Evolutionary conservation across 2,113 vertebrate species (phyloP), one percentile per base, ranked within the genome.

Genomic region (Strigops habroptila): DNA sequence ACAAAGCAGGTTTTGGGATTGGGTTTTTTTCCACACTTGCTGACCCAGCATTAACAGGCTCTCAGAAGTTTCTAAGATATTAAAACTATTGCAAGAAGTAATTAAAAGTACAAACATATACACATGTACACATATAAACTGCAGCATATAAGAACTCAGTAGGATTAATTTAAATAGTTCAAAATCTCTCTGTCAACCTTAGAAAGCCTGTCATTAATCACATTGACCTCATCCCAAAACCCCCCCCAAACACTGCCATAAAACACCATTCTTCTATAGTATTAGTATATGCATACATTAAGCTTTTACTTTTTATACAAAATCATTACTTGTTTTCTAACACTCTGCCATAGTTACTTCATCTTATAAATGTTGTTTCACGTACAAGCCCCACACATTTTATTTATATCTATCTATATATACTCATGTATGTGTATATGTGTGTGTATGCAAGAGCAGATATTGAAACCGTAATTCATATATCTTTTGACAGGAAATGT

Each of bases 201-300:
- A 35, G 10, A 60, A 67, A 83, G 8, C 5, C 14, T 63, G 31
- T 39, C 27, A 49, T 62, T 60, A 60, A 67, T 60, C 19, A 37
- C 48, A 43, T 18, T 52, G 31, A 69, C 7, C 9, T 46, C n/a
- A 65, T 44, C 2, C 5, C 8, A 4, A 8, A 19, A 37, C 35
- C 46, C 1, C 1, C 0, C 8, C 10, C 37, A 43, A 28, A 39
- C 2, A 5, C 6, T 17, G 4, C 3, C 6, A 37, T 25, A 48
- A 81, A 74, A 53, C 27, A 55, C 5, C 6, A 14, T 12, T 44
- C 8, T 30, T 39, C 25, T 83, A 41, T 10, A 52, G 18, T 44
- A 62, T 48, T 25, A 35, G 2, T 43, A 33, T 23, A 52, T 10
- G 5, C 6, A 14, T 60, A 3, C 22, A 41, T 79, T 35, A 67